A percentile compares a stretch with the other conserved stretches of the same genome.
Evolutionary conservation across 2,888 invertebrate genomes (phyloP).

Genomic region (Drosophila neotestacea): DNA sequence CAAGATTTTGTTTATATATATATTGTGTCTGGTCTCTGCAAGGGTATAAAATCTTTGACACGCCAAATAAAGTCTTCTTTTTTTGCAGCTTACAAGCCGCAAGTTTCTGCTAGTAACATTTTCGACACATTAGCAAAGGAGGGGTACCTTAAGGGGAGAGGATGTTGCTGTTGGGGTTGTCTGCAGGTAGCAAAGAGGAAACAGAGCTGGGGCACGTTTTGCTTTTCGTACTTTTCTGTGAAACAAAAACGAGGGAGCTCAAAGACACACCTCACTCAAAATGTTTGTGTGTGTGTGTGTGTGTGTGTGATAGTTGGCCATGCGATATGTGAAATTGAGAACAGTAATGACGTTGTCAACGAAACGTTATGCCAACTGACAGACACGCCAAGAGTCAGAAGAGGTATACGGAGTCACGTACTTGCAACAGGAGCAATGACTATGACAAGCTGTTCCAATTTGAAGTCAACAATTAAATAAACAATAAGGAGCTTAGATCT

Average conservation of each 20-base stretch:
- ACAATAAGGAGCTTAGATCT: constrained; percentile 11
- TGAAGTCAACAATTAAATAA: constrained; percentile 20
- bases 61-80: too few species aligned
- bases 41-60: too few species aligned
- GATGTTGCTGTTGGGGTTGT: neutral
- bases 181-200: constrained; percentile 39
- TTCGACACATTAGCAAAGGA: constrained; percentile 69
- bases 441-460: constrained; percentile 24
- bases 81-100: constrained; percentile 58
- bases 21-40: too few species aligned
- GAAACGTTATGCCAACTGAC: constrained; percentile 61
- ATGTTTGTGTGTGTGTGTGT: constrained; percentile 26
- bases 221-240: constrained; percentile 8
- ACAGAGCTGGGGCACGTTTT: constrained; percentile 30
- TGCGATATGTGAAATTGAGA: constrained; percentile 79
- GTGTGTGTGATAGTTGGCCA: constrained; percentile 63
- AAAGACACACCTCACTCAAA: constrained; percentile 38
- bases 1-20: too few species aligned
- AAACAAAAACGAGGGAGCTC: constrained; percentile 15
- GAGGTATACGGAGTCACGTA: constrained; percentile 45
- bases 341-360: constrained; percentile 81
- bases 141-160: neutral
- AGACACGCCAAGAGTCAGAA: constrained; percentile 46
- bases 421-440: constrained; percentile 14
- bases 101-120: constrained; percentile 71